These are phyloP conservation scores for Brachyptera risi DNA, from an alignment of 2,888 invertebrate genomes.

Conservation along the genomic window DNA sequence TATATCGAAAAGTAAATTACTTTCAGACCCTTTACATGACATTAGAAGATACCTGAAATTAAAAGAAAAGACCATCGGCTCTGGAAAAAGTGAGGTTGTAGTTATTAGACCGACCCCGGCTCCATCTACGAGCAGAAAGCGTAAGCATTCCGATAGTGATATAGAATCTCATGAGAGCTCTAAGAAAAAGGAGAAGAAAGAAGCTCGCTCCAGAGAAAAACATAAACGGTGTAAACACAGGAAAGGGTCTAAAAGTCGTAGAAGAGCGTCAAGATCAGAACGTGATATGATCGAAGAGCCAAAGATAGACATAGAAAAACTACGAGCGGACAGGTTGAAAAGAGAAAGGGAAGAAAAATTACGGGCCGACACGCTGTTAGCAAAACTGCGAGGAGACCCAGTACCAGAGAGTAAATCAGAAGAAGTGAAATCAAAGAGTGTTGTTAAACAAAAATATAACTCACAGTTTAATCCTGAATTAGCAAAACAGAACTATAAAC, in stretches of 20 bases:
- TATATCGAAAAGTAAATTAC: constrained; percentile 57
- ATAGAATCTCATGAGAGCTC: constrained; percentile 18
- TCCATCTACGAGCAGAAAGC: constrained; percentile 32
- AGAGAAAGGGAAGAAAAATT: constrained; percentile 76
- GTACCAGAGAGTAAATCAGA: constrained; percentile 39
- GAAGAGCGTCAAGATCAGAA: constrained; percentile 8
- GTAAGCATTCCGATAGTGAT: constrained; percentile 10
- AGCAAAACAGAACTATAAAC: constrained; percentile 67
- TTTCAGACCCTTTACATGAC: constrained; percentile 68
- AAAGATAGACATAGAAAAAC: constrained; percentile 53
- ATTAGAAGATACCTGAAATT: constrained; percentile 57
- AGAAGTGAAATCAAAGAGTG: constrained; percentile 37
- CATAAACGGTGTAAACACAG: constrained; percentile 27
- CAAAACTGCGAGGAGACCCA: constrained; percentile 58
- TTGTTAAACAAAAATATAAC: constrained; percentile 78
- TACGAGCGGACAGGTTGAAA: constrained; percentile 72
- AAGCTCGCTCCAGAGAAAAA: constrained; percentile 24
- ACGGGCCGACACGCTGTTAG: constrained; percentile 65
- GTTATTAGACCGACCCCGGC: constrained; percentile 25
- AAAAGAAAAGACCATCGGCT: constrained; percentile 37
- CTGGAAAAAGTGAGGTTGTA: constrained; percentile 36
- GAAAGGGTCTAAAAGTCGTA: neutral
- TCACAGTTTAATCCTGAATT: constrained; percentile 94
- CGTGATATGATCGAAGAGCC: constrained; percentile 7
- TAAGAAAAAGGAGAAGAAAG: constrained; percentile 40